phyloP scores from a whole-genome alignment of 2,113 vertebrate species.

The Sterrhoptilus dennistouni region DNA sequence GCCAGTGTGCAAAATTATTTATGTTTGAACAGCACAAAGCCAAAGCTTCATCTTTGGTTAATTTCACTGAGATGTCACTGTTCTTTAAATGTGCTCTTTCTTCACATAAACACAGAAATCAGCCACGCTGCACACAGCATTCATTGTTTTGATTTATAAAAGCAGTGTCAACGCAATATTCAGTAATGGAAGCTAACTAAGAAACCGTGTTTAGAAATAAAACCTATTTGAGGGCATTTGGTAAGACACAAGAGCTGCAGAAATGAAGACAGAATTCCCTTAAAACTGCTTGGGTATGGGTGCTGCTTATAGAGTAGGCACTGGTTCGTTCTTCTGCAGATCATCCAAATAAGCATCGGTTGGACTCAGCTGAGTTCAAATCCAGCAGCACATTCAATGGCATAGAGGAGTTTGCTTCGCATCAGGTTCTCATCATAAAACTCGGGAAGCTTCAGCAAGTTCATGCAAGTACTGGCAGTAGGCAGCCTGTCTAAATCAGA shows the following conservation, averaged over 20 bases:
- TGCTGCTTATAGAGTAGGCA: conserved; percentile 63
- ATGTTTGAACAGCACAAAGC: conserved; percentile 67
- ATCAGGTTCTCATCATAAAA: conserved; percentile 91
- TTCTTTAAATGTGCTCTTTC: conserved; percentile 63
- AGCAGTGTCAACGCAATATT: conserved; percentile 56
- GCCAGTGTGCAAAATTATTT: conserved; percentile 49
- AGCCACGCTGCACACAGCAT: conserved; percentile 54
- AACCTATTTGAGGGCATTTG: conserved; percentile 51
- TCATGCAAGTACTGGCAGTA: conserved; percentile 99
- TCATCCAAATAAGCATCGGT: neutral
- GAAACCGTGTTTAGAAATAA: conserved; percentile 48
- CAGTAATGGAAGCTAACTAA: conserved; percentile 49
- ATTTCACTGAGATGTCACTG: conserved; percentile 70
- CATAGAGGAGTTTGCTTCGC: conserved; percentile 95
- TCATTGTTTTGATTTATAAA: conserved; percentile 46
- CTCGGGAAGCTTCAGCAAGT: conserved; percentile 96
- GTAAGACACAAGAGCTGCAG: conserved; percentile 45
- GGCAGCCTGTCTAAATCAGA: conserved; percentile 92
- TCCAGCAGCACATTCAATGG: conserved; percentile 95
- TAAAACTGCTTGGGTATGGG: conserved; percentile 19
- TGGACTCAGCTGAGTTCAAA: conserved; percentile 93
- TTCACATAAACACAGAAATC: conserved; percentile 26
- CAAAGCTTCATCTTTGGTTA: conserved; percentile 89
- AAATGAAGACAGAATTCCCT: conserved; percentile 45
- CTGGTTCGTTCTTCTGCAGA: conserved; percentile 34